Evolutionary conservation across 2,113 vertebrate species (phyloP).

Genomic region (Morphnarchus princeps): DNA sequence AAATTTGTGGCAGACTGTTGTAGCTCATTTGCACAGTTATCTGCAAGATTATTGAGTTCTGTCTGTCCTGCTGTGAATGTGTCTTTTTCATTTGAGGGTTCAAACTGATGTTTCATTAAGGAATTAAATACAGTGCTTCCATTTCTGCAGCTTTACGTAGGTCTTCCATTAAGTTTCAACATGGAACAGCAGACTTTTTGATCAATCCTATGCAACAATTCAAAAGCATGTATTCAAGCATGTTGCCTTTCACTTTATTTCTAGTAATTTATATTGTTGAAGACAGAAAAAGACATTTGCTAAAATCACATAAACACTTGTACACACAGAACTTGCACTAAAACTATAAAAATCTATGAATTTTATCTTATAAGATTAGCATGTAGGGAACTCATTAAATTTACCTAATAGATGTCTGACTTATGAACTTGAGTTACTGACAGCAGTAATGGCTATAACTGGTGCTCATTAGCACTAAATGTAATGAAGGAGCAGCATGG

Average conservation of each 20-base stretch:
- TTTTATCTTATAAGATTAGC: neutral
- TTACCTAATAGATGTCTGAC: neutral
- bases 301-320: neutral
- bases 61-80: fast-evolving
- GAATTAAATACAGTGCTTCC: neutral
- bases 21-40: neutral
- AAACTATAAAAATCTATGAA: neutral
- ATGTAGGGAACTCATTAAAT: neutral
- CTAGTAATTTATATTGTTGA: neutral
- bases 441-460: neutral
- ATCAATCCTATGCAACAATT: neutral
- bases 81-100: neutral
- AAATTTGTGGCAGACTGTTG: neutral
- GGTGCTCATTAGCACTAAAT: neutral
- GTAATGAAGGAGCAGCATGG: neutral
- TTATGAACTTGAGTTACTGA: neutral
- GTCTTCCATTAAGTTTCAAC: neutral
- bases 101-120: neutral
- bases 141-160: neutral
- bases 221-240: neutral
- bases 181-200: neutral
- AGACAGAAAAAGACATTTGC: neutral
- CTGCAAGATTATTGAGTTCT: neutral
- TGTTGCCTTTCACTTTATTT: neutral
- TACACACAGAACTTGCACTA: neutral